These are phyloP conservation scores for Myodes glareolus DNA, from an alignment of 2,113 vertebrate species.

Conservation along the genomic window DNA sequence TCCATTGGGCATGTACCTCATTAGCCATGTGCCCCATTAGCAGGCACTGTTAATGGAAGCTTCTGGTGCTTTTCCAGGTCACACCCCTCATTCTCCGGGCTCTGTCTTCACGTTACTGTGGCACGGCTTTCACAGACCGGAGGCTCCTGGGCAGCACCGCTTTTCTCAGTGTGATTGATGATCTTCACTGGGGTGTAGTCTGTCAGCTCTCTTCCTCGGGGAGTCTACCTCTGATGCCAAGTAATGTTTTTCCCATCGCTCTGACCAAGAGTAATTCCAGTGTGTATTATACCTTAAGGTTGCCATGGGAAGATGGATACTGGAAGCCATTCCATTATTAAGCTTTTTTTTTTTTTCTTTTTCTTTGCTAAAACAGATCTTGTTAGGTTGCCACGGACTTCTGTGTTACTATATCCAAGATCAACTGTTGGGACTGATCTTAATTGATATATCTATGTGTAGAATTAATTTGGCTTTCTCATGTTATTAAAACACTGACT, in stretches of 20 bases:
- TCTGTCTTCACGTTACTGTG: not conserved
- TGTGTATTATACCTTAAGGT: not conserved
- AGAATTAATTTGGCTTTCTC: not conserved
- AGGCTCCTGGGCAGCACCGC: not conserved
- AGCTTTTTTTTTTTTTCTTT: not conserved
- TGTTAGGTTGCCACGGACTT: not conserved
- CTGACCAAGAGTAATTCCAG: not conserved
- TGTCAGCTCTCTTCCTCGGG: not conserved
- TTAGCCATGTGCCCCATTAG: not conserved
- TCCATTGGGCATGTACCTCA: accelerated
- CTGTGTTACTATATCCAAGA: not conserved
- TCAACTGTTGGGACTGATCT: not conserved
- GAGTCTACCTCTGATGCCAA: not conserved
- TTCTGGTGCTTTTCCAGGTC: not conserved
- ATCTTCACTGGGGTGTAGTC: not conserved
- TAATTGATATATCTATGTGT: not conserved
- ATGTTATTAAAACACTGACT: not conserved
- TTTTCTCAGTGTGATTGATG: not conserved
- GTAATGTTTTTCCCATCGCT: not conserved
- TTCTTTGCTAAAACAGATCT: not conserved
- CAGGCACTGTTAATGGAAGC: not conserved
- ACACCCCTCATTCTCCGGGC: not conserved
- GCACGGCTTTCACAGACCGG: too few relatives aligned
- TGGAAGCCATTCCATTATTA: not conserved
- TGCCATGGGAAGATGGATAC: not conserved